Evolutionary conservation across 1,140 invertebrate genomes (phyloP).

Genomic region (Lanistes nyassanus): DNA sequence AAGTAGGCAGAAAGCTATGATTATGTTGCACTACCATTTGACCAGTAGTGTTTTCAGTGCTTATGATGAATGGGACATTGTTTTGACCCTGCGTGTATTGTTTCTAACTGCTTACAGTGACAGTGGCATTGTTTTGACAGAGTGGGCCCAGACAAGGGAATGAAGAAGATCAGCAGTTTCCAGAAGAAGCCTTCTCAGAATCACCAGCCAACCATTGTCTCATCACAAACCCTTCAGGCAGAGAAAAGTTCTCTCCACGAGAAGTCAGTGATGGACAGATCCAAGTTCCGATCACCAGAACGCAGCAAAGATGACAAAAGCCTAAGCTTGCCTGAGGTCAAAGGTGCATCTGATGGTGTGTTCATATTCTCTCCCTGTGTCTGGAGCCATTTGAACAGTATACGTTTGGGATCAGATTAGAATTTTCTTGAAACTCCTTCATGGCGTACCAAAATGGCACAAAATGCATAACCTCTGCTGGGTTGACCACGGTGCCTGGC

Average conservation of each 20-base stretch:
- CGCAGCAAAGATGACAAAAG: conserved; percentile 25
- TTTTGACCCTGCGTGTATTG: no score
- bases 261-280: conserved; percentile 37
- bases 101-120: no score
- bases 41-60: no score
- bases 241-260: conserved; percentile 61
- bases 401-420: no score
- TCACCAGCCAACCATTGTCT: conserved; percentile 47
- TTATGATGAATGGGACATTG: no score
- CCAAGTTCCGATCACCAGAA: not conserved
- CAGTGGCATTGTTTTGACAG: not conserved
- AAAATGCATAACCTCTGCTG: no score
- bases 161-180: conserved; percentile 24
- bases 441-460: no score
- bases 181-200: conserved; percentile 22
- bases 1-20: no score
- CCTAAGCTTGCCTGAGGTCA: conserved; percentile 57
- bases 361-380: not conserved
- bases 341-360: conserved; percentile 56
- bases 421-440: no score
- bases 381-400: not conserved
- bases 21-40: no score
- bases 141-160: conserved; percentile 12
- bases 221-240: conserved; percentile 53
- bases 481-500: no score